Base-by-base conservation (phyloP, 2,888 invertebrate genomes). In the Venusia cambrica region DNA sequence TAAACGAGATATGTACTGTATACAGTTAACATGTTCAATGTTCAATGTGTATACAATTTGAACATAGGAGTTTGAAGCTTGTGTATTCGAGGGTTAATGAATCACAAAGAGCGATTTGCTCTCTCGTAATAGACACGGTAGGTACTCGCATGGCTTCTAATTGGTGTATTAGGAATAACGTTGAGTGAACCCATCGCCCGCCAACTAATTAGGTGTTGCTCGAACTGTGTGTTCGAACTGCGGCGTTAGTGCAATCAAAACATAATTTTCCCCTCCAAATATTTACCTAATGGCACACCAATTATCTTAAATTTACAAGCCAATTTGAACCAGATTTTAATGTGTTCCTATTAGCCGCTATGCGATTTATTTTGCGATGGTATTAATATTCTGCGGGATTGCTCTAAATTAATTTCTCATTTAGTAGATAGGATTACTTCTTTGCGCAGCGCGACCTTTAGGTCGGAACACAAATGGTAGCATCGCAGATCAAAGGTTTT, bases 401-500 rank as follows among this genome's bases (percentile, higher is more conserved):
- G 45, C 44, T 47, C 22, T 26, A 51, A 59, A 57, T 51, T 50
- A 31, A 51, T 51, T 54, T 54, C n/a, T 45, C 29, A 36, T 40
- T 41, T 43, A 37, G 42, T 32, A 30, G 41, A 59, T 54, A 51
- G 56, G 45, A 57, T 39, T 26, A 31, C 32, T 29, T 37, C 43
- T 37, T 50, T 48, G 40, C 22, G 25, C 31, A 42, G 44, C 40
- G 39, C 49, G 46, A 50, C 46, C 39, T 35, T 39, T n/a, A n/a
- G n/a, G 33, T 38, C 41, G 38, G 39, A 58, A 59, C 53, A 65
- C 62, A 61, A 68, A 65, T 57, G 52, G 48, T 59, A 68, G 66
- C 65, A 66, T 75, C 68, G 58, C 69, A 68, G 71, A 79, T 80
- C 73, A 80, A 76, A 77, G 69, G 73, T 76, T 70, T 68, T 66